Conservation (phyloP, 2,797 vertebrate species). For the Microcaecilia unicolor region DNA sequence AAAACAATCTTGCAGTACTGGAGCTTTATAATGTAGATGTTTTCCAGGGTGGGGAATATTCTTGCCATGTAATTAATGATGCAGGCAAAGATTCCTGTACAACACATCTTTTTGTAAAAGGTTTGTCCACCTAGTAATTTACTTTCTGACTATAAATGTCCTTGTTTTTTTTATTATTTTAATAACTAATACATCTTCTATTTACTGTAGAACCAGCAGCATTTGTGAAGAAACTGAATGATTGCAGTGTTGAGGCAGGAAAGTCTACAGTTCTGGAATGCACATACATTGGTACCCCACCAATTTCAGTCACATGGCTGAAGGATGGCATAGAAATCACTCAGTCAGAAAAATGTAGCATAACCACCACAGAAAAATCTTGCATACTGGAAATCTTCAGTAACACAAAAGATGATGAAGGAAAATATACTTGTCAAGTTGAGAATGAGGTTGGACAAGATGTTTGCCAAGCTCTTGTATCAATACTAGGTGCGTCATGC, state of each 20-base stretch:
- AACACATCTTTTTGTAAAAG: constrained; percentile 88
- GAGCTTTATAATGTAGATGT: constrained; percentile 81
- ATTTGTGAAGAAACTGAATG: constrained; percentile 77
- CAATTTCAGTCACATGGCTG: no score
- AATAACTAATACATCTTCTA: constrained; percentile 13
- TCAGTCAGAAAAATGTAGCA: no score
- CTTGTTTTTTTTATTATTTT: no score
- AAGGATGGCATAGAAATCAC: no score
- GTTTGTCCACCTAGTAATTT: constrained; percentile 45
- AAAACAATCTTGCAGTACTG: constrained; percentile 67
- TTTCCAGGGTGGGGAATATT: constrained; percentile 76
- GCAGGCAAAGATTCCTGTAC: constrained; percentile 86
- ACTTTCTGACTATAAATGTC: not conserved
- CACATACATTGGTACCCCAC: no score
- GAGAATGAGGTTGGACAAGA: constrained; percentile 76
- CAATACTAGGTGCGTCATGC: constrained; percentile 67
- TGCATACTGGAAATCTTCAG: constrained; percentile 76
- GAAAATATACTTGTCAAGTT: constrained; percentile 72
- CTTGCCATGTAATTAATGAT: constrained; percentile 84
- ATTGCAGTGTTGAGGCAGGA: no score
- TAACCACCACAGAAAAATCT: no score
- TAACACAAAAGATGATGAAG: constrained; percentile 64
- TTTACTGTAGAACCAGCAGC: constrained; percentile 68
- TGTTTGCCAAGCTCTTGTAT: constrained; percentile 61
- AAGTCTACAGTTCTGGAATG: no score